Conservation (phyloP, 1,140 invertebrate genomes). For the Drosophila watanabei region DNA sequence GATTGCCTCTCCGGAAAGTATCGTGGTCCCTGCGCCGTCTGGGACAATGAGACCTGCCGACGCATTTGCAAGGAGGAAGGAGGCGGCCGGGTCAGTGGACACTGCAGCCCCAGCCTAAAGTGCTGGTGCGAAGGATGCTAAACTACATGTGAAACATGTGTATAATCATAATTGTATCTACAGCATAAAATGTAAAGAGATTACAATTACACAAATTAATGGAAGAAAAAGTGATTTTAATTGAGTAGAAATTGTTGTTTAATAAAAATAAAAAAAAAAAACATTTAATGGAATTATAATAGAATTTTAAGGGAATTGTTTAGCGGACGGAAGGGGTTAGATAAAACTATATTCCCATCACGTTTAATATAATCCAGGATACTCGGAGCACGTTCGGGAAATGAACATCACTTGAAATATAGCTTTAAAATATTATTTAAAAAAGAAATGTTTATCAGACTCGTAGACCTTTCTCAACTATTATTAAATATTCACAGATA, state of each 20-base stretch:
- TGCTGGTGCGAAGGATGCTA: slow-evolving; percentile 30
- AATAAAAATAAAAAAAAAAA: neutral
- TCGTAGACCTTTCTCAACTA: no score
- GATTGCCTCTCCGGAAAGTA: slow-evolving; percentile 17
- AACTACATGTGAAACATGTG: neutral
- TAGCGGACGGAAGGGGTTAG: neutral
- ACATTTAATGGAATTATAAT: neutral
- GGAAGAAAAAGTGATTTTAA: neutral
- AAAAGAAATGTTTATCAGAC: no score
- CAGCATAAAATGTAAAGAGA: neutral
- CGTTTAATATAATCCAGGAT: neutral
- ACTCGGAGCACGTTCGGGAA: neutral
- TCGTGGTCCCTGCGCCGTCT: slow-evolving; percentile 12
- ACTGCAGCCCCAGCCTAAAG: slow-evolving; percentile 1
- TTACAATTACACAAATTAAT: neutral
- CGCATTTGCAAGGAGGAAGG: slow-evolving; percentile 18
- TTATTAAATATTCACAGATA: no score
- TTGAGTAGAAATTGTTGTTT: neutral
- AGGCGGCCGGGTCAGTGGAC: neutral
- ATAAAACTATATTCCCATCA: neutral
- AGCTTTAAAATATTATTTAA: no score
- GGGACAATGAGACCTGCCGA: slow-evolving; percentile 14
- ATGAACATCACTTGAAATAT: neutral
- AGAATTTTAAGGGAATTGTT: neutral
- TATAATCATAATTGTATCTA: neutral